These are phyloP conservation scores for Rhagoletis pomonella DNA, from an alignment of 1,140 invertebrate genomes.

Conservation along the genomic window DNA sequence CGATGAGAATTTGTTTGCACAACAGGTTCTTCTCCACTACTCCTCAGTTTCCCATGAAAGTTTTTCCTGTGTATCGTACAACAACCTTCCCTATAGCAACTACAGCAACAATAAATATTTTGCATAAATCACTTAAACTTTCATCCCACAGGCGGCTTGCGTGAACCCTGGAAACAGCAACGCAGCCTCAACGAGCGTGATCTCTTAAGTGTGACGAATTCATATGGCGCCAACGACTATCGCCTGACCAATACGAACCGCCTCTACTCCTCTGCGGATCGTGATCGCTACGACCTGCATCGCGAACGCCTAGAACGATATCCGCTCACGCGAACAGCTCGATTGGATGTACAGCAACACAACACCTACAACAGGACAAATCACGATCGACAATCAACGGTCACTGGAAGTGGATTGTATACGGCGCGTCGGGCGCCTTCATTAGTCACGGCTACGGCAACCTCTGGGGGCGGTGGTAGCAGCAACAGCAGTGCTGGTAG, in stretches of 20 bases:
- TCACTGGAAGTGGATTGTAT: constrained; percentile 15
- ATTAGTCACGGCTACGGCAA: constrained; percentile 61
- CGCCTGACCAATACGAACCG: constrained; percentile 67
- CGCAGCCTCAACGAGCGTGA: constrained; percentile 72
- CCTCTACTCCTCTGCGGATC: constrained; percentile 69
- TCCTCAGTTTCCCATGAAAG: background rate
- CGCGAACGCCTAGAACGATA: constrained; percentile 70
- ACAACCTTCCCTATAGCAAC: background rate
- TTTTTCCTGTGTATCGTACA: constrained; percentile 1
- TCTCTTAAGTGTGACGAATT: constrained; percentile 65
- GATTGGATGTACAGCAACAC: constrained; percentile 72
- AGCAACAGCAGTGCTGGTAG: constrained; percentile 67
- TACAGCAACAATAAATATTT: constrained; percentile 14
- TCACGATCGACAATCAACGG: constrained; percentile 68
- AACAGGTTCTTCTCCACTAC: background rate
- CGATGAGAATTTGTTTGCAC: background rate
- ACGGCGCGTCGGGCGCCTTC: constrained; percentile 65
- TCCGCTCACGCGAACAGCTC: constrained; percentile 69
- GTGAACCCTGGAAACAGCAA: constrained; percentile 71
- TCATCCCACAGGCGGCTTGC: constrained; percentile 54
- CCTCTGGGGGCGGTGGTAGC: constrained; percentile 64
- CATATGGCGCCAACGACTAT: constrained; percentile 62
- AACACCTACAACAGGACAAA: constrained; percentile 72
- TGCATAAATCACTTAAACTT: constrained; percentile 42
- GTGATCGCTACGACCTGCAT: constrained; percentile 72